These are phyloP conservation scores for Xiphias gladius DNA, from an alignment of 2,113 vertebrate species.

Conservation along the genomic window DNA sequence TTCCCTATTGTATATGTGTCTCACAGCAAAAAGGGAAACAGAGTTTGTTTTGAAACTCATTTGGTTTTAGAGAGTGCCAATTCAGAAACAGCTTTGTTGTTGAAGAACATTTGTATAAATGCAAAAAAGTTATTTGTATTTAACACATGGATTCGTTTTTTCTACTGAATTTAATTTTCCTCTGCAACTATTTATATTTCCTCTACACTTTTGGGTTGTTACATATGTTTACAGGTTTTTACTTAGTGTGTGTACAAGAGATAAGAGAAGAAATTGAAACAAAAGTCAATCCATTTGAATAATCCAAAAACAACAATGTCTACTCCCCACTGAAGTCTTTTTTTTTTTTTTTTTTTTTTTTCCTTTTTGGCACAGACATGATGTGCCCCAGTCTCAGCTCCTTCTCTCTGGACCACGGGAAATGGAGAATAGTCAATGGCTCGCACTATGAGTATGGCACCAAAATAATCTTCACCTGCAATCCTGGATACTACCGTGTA, in stretches of 20 bases:
- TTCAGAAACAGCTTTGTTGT: conserved; percentile 52
- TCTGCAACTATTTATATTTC: conserved; percentile 19
- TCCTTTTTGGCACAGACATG: conserved; percentile 84
- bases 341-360: neutral
- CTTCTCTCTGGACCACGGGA: conserved; percentile 95
- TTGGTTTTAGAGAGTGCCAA: conserved; percentile 44
- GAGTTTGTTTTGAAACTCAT: conserved; percentile 52
- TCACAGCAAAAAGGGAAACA: conserved; percentile 41
- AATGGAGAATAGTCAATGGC: conserved; percentile 96
- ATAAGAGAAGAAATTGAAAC: conserved; percentile 31
- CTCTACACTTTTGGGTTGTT: conserved; percentile 4
- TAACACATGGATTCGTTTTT: conserved; percentile 26
- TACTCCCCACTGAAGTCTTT: neutral
- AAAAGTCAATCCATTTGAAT: conserved; percentile 13
- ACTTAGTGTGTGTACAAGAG: conserved; percentile 26
- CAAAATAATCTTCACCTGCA: conserved; percentile 96
- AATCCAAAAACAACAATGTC: conserved; percentile 31
- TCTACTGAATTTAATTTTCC: conserved; percentile 5
- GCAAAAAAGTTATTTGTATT: conserved; percentile 38
- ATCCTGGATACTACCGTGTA: conserved; percentile 93
- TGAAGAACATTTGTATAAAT: conserved; percentile 34
- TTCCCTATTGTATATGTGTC: conserved; percentile 49
- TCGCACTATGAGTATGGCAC: conserved; percentile 96
- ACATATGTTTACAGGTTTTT: conserved; percentile 13
- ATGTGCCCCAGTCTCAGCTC: conserved; percentile 96